Base-by-base conservation (phyloP, 2,113 vertebrate genomes). In the Cettia cetti region DNA sequence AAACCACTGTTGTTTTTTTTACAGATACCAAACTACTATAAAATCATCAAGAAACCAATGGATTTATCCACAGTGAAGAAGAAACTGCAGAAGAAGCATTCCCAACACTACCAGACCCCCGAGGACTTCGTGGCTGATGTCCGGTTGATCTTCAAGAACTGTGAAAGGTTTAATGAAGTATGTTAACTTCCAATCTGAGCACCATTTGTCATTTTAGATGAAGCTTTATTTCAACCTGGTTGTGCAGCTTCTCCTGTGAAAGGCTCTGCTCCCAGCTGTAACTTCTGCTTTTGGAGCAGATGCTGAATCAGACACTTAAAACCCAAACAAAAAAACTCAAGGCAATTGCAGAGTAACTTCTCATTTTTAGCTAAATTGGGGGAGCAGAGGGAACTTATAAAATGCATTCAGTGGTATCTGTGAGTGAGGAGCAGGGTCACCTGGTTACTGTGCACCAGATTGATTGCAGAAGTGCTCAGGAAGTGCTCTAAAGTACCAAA, bases 91-190 rank as follows among this genome's bases (percentile, higher is more conserved):
- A 98, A 98, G 90, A 99, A 99, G 31, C 99, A 99, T 97, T 98
- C 98, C n/a, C 98, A 99, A 66, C 98, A 99, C 97, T 99, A 99
- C 98, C 98, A 98, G 91, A 98, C 95, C 83, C 97, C 98, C 37
- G 98, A 98, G 94, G 99, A 99, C 56, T 99, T 99, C 98, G 99
- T 99, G 95, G 98, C 99, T 3, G 99, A 99, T 39, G 98, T 99
- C 82, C 98, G 99, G 65, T 97, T 99, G 96, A 98, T 99, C 98
- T 99, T 99, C 98, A 99, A 98, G 97, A 99, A 99, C 98, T 99
- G 99, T 98, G 99, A 99, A 97, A 98, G 98, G 97, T 99, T 99
- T 98, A 99, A 99, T 93, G 99, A 99, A 99, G 99, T 99, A 99
- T 98, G 99, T 98, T 98, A 97, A 94, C 96, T 98, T 98, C 96